phyloP scores from a whole-genome alignment of 2,113 vertebrate species.

The Siniperca knerii region DNA sequence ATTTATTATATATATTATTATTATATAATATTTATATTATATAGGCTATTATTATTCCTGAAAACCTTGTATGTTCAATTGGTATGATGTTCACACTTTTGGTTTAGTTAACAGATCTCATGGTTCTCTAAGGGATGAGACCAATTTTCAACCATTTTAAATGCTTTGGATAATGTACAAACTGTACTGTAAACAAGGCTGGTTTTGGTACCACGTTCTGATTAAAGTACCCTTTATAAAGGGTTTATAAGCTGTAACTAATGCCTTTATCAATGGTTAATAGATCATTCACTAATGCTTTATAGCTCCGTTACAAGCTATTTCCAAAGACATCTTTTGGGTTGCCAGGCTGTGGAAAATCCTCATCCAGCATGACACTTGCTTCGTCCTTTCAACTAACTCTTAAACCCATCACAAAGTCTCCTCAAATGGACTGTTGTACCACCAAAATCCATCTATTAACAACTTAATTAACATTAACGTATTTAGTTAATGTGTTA shows the following conservation, averaged over 20 bases:
- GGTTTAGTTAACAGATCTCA: background rate
- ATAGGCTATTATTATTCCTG: background rate
- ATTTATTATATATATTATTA: too few relatives aligned
- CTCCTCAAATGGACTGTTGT: background rate
- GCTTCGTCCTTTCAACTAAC: background rate
- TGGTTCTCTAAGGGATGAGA: background rate
- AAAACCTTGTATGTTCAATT: background rate
- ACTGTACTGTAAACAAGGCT: background rate
- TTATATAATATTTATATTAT: too few relatives aligned
- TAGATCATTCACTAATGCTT: background rate
- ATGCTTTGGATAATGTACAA: background rate
- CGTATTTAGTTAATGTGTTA: background rate
- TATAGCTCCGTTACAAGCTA: background rate
- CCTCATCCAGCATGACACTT: background rate
- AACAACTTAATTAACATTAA: background rate
- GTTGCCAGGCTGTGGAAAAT: conserved; percentile 12
- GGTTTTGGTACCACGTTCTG: background rate
- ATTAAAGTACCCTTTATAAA: background rate
- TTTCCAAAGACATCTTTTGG: background rate
- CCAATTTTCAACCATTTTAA: background rate
- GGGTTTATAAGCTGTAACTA: background rate
- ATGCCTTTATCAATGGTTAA: background rate
- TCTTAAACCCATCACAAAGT: background rate
- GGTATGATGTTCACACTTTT: background rate
- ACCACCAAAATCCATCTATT: background rate